A percentile compares a stretch with the other conserved stretches of the same genome.
Evolutionary conservation across 1,140 invertebrate genomes (phyloP).

Genomic region (Diploscapter pachys): DNA sequence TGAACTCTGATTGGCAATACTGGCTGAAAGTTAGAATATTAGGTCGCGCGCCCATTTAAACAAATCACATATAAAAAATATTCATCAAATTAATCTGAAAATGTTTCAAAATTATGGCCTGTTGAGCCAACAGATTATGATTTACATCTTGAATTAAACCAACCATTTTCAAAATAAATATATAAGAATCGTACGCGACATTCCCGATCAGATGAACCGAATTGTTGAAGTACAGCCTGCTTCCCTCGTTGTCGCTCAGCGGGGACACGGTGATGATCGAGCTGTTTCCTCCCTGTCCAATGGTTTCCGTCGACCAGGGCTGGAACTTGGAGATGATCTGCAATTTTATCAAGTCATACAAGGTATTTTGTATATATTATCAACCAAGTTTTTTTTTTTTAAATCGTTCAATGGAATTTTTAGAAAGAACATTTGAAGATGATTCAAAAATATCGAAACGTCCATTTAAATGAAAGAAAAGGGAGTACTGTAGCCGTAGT

Average conservation of each 20-base stretch:
- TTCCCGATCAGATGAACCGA: constrained; percentile 18
- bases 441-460: not conserved
- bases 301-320: constrained; percentile 27
- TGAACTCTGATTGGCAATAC: constrained; percentile 33
- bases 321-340: constrained; percentile 35
- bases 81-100: no score
- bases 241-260: constrained; percentile 21
- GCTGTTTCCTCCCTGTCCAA: constrained; percentile 26
- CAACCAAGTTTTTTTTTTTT: no score
- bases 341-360: not conserved
- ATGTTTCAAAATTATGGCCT: no score
- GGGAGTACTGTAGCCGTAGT: constrained; percentile 19
- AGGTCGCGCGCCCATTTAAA: not conserved
- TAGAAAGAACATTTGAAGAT: not conserved
- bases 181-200: constrained; percentile 23
- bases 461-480: not conserved
- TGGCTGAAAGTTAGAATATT: constrained; percentile 27
- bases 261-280: constrained; percentile 24
- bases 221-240: constrained; percentile 31
- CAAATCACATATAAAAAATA: constrained; percentile 14
- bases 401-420: no score
- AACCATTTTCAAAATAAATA: no score
- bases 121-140: no score
- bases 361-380: no score
- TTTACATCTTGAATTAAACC: no score